Evolutionary conservation across 2,797 vertebrate species (phyloP).

Genomic region (Ptychobarbus kaznakovi): DNA sequence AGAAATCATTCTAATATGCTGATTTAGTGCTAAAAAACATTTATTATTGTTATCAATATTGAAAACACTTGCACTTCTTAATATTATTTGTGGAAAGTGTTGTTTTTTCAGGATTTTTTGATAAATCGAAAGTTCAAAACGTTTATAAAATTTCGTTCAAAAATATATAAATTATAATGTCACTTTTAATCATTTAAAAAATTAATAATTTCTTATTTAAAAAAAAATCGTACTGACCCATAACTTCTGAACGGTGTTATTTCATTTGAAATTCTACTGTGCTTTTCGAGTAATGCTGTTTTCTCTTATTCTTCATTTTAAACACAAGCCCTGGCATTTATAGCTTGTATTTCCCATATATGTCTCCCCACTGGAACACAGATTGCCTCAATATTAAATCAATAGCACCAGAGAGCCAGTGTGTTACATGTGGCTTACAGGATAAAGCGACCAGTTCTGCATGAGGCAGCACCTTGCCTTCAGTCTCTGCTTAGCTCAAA

Average conservation of each 20-base stretch:
- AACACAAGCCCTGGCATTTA: conserved; percentile 32
- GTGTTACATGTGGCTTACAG: conserved; percentile 49
- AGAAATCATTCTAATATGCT: neutral
- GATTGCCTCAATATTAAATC: conserved; percentile 55
- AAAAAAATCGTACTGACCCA: neutral
- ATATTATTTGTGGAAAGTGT: neutral
- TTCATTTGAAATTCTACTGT: neutral
- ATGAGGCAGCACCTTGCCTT: conserved; percentile 41
- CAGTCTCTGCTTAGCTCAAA: conserved; percentile 33
- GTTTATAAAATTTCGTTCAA: no score
- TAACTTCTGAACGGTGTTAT: neutral
- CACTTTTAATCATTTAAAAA: neutral
- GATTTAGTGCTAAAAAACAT: neutral
- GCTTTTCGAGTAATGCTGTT: neutral
- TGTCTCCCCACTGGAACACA: conserved; percentile 48
- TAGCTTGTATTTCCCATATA: conserved; percentile 28
- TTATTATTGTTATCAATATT: neutral
- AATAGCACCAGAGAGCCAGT: conserved; percentile 49
- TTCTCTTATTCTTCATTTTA: conserved; percentile 26
- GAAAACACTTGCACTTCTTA: neutral
- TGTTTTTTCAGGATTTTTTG: neutral
- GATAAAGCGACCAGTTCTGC: conserved; percentile 32
- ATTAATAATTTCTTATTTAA: neutral
- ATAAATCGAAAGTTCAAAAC: neutral
- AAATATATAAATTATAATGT: neutral